These are phyloP conservation scores for Pholis gunnellus DNA, from an alignment of 2,113 vertebrate genomes.

Conservation along the genomic window DNA sequence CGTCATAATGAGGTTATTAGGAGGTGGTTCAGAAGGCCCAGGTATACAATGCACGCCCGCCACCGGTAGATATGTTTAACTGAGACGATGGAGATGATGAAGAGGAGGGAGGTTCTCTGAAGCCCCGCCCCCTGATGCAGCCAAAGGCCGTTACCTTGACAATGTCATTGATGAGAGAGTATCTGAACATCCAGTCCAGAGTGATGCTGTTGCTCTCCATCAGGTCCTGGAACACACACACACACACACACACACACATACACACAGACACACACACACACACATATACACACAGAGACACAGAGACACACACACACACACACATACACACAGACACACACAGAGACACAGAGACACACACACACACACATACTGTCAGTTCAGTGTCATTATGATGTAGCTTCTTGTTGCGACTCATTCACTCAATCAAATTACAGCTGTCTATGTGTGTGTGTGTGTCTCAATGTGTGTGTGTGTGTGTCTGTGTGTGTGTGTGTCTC, in stretches of 20 bases:
- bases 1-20: too few species aligned
- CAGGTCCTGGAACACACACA: conserved; percentile 86
- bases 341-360: conserved; percentile 11
- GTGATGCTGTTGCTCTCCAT: conserved; percentile 95
- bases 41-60: too few species aligned
- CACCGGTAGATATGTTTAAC: too few species aligned
- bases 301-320: not conserved
- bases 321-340: conserved; percentile 5
- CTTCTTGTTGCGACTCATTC: not conserved
- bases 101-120: not conserved
- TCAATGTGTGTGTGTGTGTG: not conserved
- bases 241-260: conserved; percentile 18
- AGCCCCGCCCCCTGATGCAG: not conserved
- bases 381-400: not conserved
- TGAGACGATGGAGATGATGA: not conserved
- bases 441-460: not conserved
- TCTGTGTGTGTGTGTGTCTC: too few species aligned
- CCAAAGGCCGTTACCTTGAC: conserved; percentile 86
- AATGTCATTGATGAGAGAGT: conserved; percentile 93
- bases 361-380: not conserved
- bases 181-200: conserved; percentile 97
- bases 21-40: too few species aligned
- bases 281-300: not conserved
- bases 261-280: conserved; percentile 2
- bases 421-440: not conserved